Evolutionary conservation across 2,797 vertebrate genomes (phyloP).

Genomic region (Clarias pachynema): DNA sequence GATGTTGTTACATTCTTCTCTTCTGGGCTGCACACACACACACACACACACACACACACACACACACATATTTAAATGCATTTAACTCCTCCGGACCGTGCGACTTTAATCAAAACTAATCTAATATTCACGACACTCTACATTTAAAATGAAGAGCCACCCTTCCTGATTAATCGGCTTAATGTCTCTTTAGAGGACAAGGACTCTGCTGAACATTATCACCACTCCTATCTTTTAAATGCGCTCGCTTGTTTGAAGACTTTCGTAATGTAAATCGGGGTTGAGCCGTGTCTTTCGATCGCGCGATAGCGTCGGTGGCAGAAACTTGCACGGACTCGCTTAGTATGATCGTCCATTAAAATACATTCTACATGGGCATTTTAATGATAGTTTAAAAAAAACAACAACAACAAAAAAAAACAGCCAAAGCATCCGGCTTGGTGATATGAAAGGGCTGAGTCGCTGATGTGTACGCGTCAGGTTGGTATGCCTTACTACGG

Average conservation of each 20-base stretch:
- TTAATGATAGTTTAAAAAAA: slow-evolving; percentile 65
- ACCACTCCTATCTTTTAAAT: slow-evolving; percentile 6
- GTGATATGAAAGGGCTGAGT: slow-evolving; percentile 75
- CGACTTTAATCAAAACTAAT: slow-evolving; percentile 36
- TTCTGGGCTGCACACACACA: slow-evolving; percentile 71
- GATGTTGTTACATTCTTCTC: slow-evolving; percentile 81
- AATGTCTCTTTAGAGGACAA: slow-evolving; percentile 43
- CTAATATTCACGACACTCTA: slow-evolving; percentile 33
- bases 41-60: slow-evolving; percentile 45
- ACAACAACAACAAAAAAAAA: slow-evolving; percentile 70
- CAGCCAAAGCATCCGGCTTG: slow-evolving; percentile 67
- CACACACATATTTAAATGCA: slow-evolving; percentile 23
- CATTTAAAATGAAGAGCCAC: slow-evolving; percentile 40
- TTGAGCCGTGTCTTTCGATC: slow-evolving; percentile 49
- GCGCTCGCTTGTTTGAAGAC: background rate
- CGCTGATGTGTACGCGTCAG: slow-evolving; percentile 41
- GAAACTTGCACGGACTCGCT: slow-evolving; percentile 70
- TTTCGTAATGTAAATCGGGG: slow-evolving; percentile 42
- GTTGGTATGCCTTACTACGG: slow-evolving; percentile 20
- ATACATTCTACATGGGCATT: slow-evolving; percentile 72
- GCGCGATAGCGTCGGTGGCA: slow-evolving; percentile 66
- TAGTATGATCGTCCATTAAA: slow-evolving; percentile 63
- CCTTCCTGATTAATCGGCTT: slow-evolving; percentile 34
- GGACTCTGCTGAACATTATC: slow-evolving; percentile 20
- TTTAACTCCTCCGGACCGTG: slow-evolving; percentile 30